Base-by-base conservation (phyloP, 2,113 vertebrate genomes). In the Leptosomus discolor region DNA sequence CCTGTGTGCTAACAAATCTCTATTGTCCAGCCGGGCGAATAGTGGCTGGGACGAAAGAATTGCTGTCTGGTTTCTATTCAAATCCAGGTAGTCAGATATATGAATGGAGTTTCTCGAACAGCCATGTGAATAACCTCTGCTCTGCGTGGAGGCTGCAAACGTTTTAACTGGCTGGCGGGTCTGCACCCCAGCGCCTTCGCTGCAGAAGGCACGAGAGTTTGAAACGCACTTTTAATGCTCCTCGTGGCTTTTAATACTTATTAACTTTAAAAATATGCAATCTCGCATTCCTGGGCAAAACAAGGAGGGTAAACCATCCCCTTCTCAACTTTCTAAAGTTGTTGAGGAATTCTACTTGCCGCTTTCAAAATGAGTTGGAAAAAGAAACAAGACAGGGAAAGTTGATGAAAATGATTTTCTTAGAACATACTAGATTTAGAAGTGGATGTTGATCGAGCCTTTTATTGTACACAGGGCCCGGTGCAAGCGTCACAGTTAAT, bases 11-110 rank as follows among this genome's bases (percentile, higher is more conserved):
- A 99, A 99, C 99, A 99, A 99, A 99, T 99, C 99, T 98, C 99
- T 98, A 99, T 99, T 99, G 99, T 99, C 99, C 99, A 94, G 95
- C 92, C 96, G 96, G 95, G 98, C 98, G 98, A 98, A 98, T 97
- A 98, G 98, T 98, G 98, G 99, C 98, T 97, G 98, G 98, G 97
- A 97, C 97, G 96, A 97, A 98, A 98, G 97, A 98, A 98, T 99
- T 98, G 96, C 99, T 99, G 99, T 99, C 99, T 99, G 99, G 98
- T 99, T 99, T 99, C 99, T 99, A 99, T 99, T 99, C 99, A 99
- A 99, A 99, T 99, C 98, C 99, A 99, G 99, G 99, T 99, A 98
- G 97, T 97, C 89, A 84, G 97, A 98, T 96, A 98, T 98, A 97
- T 98, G 98, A 98, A 98, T 98, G 98, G 98, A 98, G 97, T 98